Percentiles rank a stretch among this genome's conserved stretches.
Conservation (phyloP, 2,113 vertebrate genomes). For the Scopus umbretta region DNA sequence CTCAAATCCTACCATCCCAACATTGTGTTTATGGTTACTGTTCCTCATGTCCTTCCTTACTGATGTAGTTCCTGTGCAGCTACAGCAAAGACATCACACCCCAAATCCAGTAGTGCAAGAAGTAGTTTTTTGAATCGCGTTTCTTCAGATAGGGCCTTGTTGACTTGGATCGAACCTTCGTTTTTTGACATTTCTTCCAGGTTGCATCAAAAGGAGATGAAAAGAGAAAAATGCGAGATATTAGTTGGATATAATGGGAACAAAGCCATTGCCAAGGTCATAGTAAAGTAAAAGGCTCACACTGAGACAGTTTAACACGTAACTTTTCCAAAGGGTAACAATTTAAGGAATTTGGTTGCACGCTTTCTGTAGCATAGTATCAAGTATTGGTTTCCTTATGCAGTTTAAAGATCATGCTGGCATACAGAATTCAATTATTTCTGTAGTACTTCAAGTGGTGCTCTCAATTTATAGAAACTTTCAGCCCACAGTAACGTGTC, state of each 20-base stretch:
- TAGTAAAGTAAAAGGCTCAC: conserved; percentile 65
- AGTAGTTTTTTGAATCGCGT: conserved; percentile 32
- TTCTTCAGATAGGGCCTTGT: conserved; percentile 88
- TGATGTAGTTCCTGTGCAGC: conserved; percentile 71
- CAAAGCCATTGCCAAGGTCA: background rate
- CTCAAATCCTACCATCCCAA: conserved; percentile 16
- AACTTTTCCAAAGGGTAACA: background rate
- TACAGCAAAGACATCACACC: conserved; percentile 70
- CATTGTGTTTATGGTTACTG: background rate
- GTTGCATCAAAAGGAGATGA: conserved; percentile 59
- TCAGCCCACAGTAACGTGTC: background rate
- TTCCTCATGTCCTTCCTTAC: conserved; percentile 16
- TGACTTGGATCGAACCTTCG: conserved; percentile 90
- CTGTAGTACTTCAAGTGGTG: background rate
- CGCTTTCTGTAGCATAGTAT: background rate
- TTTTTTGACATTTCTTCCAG: conserved; percentile 98
- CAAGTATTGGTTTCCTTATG: background rate
- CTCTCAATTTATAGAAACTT: background rate
- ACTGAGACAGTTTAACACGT: background rate
- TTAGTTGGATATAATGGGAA: conserved; percentile 61
- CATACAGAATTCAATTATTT: background rate
- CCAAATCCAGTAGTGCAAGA: conserved; percentile 70
- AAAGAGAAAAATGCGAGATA: conserved; percentile 65
- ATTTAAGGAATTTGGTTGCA: background rate
- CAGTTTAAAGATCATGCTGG: background rate